Conservation (phyloP, 2,888 invertebrate species). For the Elgonia sp. region DNA sequence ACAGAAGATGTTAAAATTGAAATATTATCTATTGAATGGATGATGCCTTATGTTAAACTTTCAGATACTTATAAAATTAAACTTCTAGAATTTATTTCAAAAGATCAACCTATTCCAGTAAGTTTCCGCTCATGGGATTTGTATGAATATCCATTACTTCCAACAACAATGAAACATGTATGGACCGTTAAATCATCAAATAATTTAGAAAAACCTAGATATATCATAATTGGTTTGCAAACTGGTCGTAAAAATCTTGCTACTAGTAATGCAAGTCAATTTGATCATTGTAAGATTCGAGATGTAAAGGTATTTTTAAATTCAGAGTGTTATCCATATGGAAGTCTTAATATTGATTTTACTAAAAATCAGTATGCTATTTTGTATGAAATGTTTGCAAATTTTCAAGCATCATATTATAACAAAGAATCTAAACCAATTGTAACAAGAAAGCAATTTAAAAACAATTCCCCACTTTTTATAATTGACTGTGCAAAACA, state of each 20-base stretch:
- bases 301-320: constrained; percentile 17
- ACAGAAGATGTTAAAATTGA: constrained; percentile 17
- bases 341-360: constrained; percentile 25
- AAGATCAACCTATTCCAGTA: constrained; percentile 14
- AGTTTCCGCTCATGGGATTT: constrained; percentile 35
- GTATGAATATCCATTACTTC: constrained; percentile 21
- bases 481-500: constrained; percentile 51
- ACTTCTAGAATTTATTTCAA: constrained; percentile 26
- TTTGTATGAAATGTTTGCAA: no score
- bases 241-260: constrained; percentile 10
- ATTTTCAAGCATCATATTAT: no score
- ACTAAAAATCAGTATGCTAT: constrained; percentile 36
- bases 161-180: neutral
- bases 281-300: neutral
- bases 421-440: no score
- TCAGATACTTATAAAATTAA: constrained; percentile 21
- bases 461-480: no score
- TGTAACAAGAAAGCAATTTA: neutral
- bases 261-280: constrained; percentile 6
- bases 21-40: constrained; percentile 25
- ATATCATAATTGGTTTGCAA: constrained; percentile 24
- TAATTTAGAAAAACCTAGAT: constrained; percentile 63
- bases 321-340: constrained; percentile 27
- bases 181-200: constrained; percentile 77
- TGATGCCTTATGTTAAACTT: constrained; percentile 34